Conservation (phyloP, 2,888 invertebrate genomes). For the Chrysodeixis includens region DNA sequence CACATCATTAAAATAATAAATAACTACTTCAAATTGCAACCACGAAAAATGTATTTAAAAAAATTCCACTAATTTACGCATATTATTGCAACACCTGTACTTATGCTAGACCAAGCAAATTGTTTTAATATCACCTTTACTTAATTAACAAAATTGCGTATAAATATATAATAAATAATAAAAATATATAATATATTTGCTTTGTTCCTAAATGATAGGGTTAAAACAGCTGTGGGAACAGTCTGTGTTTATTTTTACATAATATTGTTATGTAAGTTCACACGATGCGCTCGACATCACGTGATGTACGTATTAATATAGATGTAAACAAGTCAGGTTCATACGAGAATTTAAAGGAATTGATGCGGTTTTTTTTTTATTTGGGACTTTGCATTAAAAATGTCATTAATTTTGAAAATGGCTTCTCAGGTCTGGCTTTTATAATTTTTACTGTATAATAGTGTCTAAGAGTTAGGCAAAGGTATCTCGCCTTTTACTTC, state of each 20-base stretch:
- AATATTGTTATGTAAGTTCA: background rate
- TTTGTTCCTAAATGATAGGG: constrained; percentile 27
- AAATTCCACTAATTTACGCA: background rate
- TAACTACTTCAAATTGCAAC: too few relatives aligned
- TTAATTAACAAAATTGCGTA: constrained; percentile 4
- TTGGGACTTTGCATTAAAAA: too few relatives aligned
- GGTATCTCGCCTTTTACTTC: too few relatives aligned
- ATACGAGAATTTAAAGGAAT: too few relatives aligned
- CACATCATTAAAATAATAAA: too few relatives aligned
- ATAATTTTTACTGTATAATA: too few relatives aligned
- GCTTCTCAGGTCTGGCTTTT: too few relatives aligned
- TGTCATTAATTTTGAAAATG: too few relatives aligned
- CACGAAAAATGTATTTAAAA: too few relatives aligned
- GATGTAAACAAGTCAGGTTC: too few relatives aligned
- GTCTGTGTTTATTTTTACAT: background rate
- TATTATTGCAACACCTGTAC: background rate
- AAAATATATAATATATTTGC: constrained; percentile 14
- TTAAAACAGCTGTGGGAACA: constrained; percentile 12
- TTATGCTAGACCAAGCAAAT: background rate
- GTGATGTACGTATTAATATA: constrained; percentile 1
- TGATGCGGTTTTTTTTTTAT: too few relatives aligned
- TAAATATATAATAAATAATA: constrained; percentile 8
- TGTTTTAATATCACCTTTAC: background rate
- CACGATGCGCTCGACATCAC: background rate
- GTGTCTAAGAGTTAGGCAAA: too few relatives aligned